These are phyloP conservation scores for Agrilus planipennis DNA, from an alignment of 1,140 invertebrate genomes.

Conservation along the genomic window DNA sequence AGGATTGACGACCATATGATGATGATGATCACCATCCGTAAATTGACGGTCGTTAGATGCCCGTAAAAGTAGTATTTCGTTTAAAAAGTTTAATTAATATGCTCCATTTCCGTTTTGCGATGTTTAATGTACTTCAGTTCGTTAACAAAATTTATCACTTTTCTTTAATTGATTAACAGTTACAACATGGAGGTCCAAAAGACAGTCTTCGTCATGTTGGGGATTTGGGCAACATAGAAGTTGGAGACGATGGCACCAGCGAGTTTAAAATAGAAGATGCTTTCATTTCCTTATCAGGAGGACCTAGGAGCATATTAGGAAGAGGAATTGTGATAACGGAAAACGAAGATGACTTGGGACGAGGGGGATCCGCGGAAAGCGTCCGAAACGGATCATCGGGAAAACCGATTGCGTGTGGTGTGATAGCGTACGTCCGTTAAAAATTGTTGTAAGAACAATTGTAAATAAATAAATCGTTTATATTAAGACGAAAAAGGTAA, in stretches of 20 bases:
- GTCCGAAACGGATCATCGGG: conserved; percentile 60
- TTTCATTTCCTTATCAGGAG: conserved; percentile 45
- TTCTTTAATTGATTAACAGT: conserved; percentile 32
- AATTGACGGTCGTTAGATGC: too few relatives aligned
- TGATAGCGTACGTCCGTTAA: conserved; percentile 45
- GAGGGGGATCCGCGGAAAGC: conserved; percentile 53
- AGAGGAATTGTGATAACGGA: conserved; percentile 57
- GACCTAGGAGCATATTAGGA: conserved; percentile 54
- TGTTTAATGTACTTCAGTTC: not conserved
- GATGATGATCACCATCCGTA: too few relatives aligned
- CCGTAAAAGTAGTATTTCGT: too few relatives aligned
- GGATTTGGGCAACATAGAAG: conserved; percentile 65
- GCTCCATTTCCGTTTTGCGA: too few relatives aligned
- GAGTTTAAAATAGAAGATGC: conserved; percentile 50
- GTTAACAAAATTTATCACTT: not conserved
- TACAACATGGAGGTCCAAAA: conserved; percentile 49
- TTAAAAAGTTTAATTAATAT: not conserved
- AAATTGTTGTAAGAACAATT: not conserved
- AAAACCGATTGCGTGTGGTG: conserved; percentile 56
- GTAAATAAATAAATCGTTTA: too few relatives aligned
- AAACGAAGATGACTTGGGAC: conserved; percentile 59
- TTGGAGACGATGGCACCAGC: conserved; percentile 46
- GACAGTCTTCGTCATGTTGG: conserved; percentile 59
- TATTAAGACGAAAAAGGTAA: too few relatives aligned
- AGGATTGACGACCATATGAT: too few relatives aligned